Base-by-base conservation (phyloP, 2,888 invertebrate genomes). In the Drosophila paranaensis region DNA sequence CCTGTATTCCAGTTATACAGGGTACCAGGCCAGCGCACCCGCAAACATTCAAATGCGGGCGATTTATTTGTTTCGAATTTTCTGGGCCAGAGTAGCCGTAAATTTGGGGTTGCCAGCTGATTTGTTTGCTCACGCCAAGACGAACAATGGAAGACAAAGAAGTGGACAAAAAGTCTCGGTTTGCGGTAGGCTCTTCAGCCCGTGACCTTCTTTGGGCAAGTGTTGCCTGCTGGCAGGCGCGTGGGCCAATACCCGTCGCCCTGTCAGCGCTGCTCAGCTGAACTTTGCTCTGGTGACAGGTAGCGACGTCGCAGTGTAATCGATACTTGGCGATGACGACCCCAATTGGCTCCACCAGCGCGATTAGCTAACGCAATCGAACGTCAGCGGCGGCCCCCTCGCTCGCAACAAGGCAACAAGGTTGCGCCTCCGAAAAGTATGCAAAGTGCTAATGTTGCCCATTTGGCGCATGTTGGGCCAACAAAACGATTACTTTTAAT, bases 401-500 rank as follows among this genome's bases (percentile, higher is more conserved):
- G 16, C 13, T 16, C 13, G 33, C 37, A 53, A 53, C 35, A 20
- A 9, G 64, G 76, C 77, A 77, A 67, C 84, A 84, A 84, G 84
- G 84, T 84, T 84, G 83, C 71, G 73, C 72, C 72, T 57, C 66
- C 67, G 53, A 60, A 60, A 65, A 55, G 42, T 74, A 71, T 71
- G 75, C 78, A 56, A 70, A 78, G 88, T 84, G 85, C 85, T 88
- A 88, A 87, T 85, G 81, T 65, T 84, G 76, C 45, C 88, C 73
- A 82, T 84, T 87, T 87, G 87, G 77, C 73, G 77, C 84, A 87
- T 84, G 88, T 84, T 71, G 68, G 81, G 70, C 79, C 85, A 84
- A 88, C 85, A 85, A 85, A 85, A 85, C 85, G 88, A 85, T 85
- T 85, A 85, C 85, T 74, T 85, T 88, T 88, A 88, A 85, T 81